phyloP scores from a whole-genome alignment of 2,113 vertebrate genomes.

The Phainopepla nitens region DNA sequence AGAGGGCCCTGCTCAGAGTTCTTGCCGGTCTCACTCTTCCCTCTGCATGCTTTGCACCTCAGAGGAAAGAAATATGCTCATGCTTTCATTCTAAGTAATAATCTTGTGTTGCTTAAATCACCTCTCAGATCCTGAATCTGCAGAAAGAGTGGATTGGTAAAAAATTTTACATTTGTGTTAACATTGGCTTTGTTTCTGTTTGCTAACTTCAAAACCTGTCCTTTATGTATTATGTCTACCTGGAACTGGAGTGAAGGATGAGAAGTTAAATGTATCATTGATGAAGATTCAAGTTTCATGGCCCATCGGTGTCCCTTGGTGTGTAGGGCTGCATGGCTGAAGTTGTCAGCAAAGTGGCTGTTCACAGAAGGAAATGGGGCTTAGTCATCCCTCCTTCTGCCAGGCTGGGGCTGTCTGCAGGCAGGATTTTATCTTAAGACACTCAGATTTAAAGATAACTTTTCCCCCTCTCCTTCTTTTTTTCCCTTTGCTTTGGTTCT shows the following conservation, averaged over 20 bases:
- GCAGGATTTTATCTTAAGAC: background rate
- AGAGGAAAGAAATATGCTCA: background rate
- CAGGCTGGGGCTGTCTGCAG: background rate
- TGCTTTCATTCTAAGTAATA: background rate
- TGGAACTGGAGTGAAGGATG: background rate
- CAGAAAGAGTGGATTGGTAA: background rate
- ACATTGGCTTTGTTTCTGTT: background rate
- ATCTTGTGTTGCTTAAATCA: background rate
- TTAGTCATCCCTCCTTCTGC: background rate
- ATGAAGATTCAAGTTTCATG: background rate
- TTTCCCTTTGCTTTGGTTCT: background rate
- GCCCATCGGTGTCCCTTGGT: background rate
- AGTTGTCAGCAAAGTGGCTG: background rate
- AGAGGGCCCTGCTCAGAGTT: background rate
- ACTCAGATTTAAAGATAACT: background rate
- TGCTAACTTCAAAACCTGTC: background rate
- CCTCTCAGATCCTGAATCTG: background rate
- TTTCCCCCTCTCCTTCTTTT: rapidly evolving
- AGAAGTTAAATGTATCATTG: background rate
- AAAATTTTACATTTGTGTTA: background rate
- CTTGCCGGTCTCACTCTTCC: background rate
- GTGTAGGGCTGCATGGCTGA: background rate
- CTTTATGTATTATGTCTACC: background rate
- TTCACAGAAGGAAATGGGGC: background rate
- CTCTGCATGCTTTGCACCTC: background rate